phyloP scores from a whole-genome alignment of 2,797 vertebrate genomes.

The Lepidocolaptes lacrymiger region DNA sequence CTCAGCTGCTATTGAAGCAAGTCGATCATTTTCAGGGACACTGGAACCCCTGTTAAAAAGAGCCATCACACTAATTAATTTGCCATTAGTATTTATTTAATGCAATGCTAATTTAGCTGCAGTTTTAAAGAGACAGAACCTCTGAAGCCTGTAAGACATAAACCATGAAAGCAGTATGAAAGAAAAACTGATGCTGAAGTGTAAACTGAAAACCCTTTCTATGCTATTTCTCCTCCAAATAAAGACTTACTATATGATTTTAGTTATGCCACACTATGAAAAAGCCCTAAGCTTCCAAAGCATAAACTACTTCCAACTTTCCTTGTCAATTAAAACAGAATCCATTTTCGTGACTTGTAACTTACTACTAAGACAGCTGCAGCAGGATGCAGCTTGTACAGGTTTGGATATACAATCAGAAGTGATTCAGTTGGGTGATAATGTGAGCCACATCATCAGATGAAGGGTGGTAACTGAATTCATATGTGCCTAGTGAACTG shows the following conservation, averaged over 20 bases:
- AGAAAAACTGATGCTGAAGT: background rate
- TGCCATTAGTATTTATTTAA: background rate
- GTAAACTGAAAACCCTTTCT: background rate
- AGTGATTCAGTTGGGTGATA: background rate
- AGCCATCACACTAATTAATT: constrained; percentile 23
- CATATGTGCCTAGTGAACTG: background rate
- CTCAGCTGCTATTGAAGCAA: constrained; percentile 92
- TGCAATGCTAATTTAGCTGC: background rate
- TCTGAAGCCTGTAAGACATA: background rate
- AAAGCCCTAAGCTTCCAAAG: background rate
- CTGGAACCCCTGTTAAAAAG: constrained; percentile 86
- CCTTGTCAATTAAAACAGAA: background rate
- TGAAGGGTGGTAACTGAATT: background rate
- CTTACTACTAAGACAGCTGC: background rate
- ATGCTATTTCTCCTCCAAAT: background rate
- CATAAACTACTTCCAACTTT: background rate
- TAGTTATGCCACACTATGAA: background rate
- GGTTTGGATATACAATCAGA: background rate
- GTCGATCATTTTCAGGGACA: constrained; percentile 93
- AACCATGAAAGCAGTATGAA: background rate
- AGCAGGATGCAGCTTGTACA: background rate
- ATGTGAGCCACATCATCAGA: background rate
- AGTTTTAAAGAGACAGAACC: background rate
- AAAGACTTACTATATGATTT: background rate
- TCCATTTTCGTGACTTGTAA: background rate